A percentile compares a stretch with the other conserved stretches of the same genome.
Evolutionary conservation across 2,888 invertebrate genomes (phyloP).

Genomic region (Autographa gamma): DNA sequence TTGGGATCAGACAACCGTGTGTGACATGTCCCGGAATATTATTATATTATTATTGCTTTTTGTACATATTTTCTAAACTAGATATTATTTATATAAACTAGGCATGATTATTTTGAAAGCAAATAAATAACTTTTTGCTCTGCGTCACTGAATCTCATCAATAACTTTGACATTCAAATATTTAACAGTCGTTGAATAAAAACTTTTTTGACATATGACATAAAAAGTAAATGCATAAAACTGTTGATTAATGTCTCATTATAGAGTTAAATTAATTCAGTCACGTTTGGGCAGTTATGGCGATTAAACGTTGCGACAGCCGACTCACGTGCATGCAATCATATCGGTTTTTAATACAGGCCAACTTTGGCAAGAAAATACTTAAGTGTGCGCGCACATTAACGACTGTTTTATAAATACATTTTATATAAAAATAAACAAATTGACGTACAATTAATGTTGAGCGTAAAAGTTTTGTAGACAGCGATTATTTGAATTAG

Average conservation of each 20-base stretch:
- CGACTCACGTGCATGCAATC: constrained; percentile 39
- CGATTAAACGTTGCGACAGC: constrained; percentile 37
- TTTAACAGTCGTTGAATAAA: neutral
- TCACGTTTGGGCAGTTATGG: constrained; percentile 41
- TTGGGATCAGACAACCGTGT: no score
- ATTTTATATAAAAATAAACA: neutral
- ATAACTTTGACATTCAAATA: neutral
- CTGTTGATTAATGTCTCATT: constrained; percentile 17
- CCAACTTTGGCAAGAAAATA: constrained; percentile 23
- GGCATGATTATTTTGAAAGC: no score
- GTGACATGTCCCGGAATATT: no score
- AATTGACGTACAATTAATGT: neutral
- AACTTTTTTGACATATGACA: neutral
- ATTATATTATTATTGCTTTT: no score
- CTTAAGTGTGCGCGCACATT: constrained; percentile 11
- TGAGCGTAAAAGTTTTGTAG: neutral
- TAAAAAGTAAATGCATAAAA: neutral
- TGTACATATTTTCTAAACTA: no score
- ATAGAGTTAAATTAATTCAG: constrained; percentile 31
- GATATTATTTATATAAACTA: no score
- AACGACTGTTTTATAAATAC: constrained; percentile 7
- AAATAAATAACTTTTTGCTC: no score
- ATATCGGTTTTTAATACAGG: constrained; percentile 20
- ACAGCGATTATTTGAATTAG: neutral
- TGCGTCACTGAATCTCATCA: no score